Percentiles rank a stretch among this genome's conserved stretches.
phyloP scores from a whole-genome alignment of 2,888 invertebrate species.

The Kuschelorhynchus macadamiae region DNA sequence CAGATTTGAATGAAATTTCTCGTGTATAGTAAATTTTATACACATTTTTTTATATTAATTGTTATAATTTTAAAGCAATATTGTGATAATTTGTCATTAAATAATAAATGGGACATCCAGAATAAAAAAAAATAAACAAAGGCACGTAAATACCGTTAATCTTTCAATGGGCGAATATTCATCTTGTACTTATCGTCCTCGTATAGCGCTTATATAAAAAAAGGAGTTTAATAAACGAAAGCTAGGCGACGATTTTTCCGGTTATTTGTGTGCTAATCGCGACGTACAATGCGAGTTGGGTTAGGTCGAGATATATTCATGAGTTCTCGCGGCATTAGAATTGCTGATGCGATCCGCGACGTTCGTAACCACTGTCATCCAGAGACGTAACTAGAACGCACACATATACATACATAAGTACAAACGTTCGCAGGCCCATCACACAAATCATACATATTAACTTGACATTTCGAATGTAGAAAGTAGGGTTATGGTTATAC shows the following conservation, averaged over 20 bases:
- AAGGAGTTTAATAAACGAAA: slow-evolving; percentile 7
- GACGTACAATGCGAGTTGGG: slow-evolving; percentile 33
- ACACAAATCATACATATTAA: slow-evolving; percentile 47
- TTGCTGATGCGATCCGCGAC: slow-evolving; percentile 34
- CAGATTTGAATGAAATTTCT: too few relatives aligned
- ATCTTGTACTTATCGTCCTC: too few relatives aligned
- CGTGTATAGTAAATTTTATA: too few relatives aligned
- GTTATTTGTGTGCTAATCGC: slow-evolving; percentile 40
- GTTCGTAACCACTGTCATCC: slow-evolving; percentile 25
- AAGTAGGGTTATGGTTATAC: slow-evolving; percentile 25
- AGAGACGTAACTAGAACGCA: slow-evolving; percentile 29
- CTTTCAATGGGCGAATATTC: too few relatives aligned
- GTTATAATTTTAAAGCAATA: too few relatives aligned
- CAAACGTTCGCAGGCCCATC: slow-evolving; percentile 5
- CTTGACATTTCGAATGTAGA: slow-evolving; percentile 41
- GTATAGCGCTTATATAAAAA: too few relatives aligned
- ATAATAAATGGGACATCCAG: too few relatives aligned
- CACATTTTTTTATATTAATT: too few relatives aligned
- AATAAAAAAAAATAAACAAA: too few relatives aligned
- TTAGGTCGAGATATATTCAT: slow-evolving; percentile 44
- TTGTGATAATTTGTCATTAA: too few relatives aligned
- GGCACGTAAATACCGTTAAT: too few relatives aligned
- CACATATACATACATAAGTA: slow-evolving; percentile 19
- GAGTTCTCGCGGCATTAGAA: slow-evolving; percentile 39
- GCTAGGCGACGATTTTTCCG: slow-evolving; percentile 28